Evolutionary conservation across 2,113 vertebrate species (phyloP).

Genomic region (Uropsilus gracilis): DNA sequence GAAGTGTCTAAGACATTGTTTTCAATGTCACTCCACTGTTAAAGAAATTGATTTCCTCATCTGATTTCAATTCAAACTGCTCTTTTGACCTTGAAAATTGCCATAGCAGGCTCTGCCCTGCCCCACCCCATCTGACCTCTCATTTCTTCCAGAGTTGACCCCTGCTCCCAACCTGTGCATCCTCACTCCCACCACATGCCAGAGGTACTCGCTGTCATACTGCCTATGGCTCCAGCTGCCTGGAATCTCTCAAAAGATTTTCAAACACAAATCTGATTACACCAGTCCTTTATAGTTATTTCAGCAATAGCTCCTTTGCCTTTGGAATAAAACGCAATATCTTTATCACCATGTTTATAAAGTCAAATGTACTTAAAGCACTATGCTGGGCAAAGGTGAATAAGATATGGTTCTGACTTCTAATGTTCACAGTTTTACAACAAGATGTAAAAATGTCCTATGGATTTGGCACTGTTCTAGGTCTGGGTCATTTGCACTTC

Average conservation of each 20-base stretch:
- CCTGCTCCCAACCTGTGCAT: not conserved
- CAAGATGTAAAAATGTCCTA: not conserved
- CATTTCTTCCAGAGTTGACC: accelerated
- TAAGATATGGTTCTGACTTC: not conserved
- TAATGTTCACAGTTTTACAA: not conserved
- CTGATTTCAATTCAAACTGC: not conserved
- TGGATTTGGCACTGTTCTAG: not conserved
- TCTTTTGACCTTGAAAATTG: not conserved
- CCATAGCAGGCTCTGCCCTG: accelerated
- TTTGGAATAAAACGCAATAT: not conserved
- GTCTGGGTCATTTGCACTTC: not conserved
- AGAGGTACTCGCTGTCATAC: accelerated
- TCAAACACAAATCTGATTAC: not conserved
- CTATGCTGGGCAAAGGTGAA: not conserved
- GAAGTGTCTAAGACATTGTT: not conserved
- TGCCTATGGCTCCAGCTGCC: not conserved
- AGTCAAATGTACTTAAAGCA: not conserved
- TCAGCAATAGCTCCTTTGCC: not conserved
- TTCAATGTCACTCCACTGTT: not conserved
- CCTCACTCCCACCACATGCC: not conserved
- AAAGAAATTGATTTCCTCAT: not conserved
- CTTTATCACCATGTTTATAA: not conserved
- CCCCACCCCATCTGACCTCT: not conserved
- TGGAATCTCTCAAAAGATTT: not conserved
- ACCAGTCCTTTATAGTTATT: not conserved